Base-by-base conservation (phyloP, 1,140 invertebrate genomes). In the Bombus balteatus region DNA sequence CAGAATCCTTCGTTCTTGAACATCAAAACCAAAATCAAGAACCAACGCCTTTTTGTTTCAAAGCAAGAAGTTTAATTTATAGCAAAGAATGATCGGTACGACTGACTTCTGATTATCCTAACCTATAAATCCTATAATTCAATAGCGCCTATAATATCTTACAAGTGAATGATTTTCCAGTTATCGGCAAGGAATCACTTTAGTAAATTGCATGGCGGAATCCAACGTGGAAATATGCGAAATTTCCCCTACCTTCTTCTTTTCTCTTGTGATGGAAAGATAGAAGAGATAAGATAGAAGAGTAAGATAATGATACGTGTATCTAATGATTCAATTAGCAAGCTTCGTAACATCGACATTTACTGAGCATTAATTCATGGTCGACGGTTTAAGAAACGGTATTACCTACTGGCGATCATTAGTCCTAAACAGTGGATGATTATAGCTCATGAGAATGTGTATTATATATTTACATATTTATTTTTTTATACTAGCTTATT, bases 301-400 rank as follows among this genome's bases (percentile, higher is more conserved):
- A 47, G 43, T 47, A 47, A 18, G 43, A 47, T 47, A 34, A 18
- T 9, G 47, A 5, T 75, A 34, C n/a, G 18, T n/a, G 73, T 57
- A 75, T 37, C 25, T 75, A 75, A 75, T 15, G 28, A 75, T 18
- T 75, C 32, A 75, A 75, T 75, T 75, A 59, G 73, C 73, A 75
- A 22, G 10, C 47, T 12, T 25, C 73, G 73, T 25, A 22, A 43
- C 43, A 47, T 37, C 22, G 43, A 75, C 73, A 12, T 10, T 37
- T 5, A 9, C 22, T 6, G 47, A 37, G 15, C 32, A 57, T 28
- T 57, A 57, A 75, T 57, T 57, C 22, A 37, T 22, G 12, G 47
- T 37, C 22, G 47, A 37, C 73, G 25, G 34, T 75, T 75, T 75
- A 34, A 75, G 47, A 37, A 57, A 75, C 65, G 65, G 32, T 34